phyloP scores from a whole-genome alignment of 37 sponge, comb jelly and placozoan genomes.

The Dysidea cf. avara region DNA sequence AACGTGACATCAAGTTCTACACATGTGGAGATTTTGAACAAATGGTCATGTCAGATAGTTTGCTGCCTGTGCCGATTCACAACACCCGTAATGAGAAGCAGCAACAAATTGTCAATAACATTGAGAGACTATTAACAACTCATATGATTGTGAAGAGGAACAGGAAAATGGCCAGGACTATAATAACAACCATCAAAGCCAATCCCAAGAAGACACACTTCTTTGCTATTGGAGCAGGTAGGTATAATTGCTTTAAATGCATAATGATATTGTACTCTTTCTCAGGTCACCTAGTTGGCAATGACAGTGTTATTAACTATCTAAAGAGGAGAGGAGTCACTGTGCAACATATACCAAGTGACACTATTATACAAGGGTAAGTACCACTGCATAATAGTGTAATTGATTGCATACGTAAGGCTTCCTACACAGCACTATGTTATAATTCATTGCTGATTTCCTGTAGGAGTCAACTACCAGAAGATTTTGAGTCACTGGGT shows the following conservation, averaged over 20 bases:
- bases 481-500: no score
- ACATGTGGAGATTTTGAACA: constrained; percentile 57
- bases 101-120: constrained; percentile 1
- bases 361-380: constrained; percentile 45
- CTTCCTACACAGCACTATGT: no score
- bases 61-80: constrained; percentile 37
- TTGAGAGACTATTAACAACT: constrained; percentile 17
- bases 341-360: constrained; percentile 22
- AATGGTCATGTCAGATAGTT: background rate
- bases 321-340: constrained; percentile 34
- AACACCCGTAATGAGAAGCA: constrained; percentile 16
- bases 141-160: constrained; percentile 40
- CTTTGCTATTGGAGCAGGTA: constrained; percentile 68
- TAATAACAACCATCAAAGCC: background rate
- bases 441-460: no score
- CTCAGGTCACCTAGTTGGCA: constrained; percentile 3
- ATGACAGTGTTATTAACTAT: background rate
- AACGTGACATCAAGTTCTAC: background rate
- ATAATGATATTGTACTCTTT: background rate
- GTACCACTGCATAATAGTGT: no score
- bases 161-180: constrained; percentile 29
- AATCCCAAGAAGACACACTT: constrained; percentile 35
- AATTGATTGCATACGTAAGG: no score
- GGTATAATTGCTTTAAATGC: background rate
- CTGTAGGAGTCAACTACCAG: no score